These are phyloP conservation scores for Aythya baeri DNA, from an alignment of 2,113 vertebrate species.

Conservation along the genomic window DNA sequence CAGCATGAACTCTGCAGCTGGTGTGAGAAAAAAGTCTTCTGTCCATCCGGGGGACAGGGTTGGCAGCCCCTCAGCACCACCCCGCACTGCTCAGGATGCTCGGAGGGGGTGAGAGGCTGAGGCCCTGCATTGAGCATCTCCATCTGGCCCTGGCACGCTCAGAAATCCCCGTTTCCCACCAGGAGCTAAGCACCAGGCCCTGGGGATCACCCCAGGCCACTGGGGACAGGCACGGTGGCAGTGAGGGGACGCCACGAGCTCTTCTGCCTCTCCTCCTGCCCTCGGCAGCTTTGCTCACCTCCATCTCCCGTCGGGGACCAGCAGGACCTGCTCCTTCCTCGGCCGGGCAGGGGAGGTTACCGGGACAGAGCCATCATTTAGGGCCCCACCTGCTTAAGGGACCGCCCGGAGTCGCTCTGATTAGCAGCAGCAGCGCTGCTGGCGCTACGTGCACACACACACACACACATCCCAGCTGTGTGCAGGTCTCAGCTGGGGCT, in stretches of 20 bases:
- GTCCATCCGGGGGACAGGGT: rapidly evolving
- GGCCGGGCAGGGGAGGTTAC: rapidly evolving
- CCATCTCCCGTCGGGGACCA: rapidly evolving
- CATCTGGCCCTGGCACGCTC: not conserved
- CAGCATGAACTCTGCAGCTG: not conserved
- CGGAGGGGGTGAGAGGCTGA: not conserved
- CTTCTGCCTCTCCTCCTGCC: not conserved
- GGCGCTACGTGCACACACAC: not conserved
- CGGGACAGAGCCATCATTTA: not conserved
- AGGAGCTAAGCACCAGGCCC: no score
- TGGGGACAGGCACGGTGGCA: not conserved
- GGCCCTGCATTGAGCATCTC: not conserved
- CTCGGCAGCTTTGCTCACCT: not conserved
- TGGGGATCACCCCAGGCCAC: rapidly evolving
- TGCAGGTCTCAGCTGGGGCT: not conserved
- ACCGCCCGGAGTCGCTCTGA: rapidly evolving
- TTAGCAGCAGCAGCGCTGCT: not conserved
- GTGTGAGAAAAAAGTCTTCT: not conserved
- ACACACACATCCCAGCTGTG: not conserved
- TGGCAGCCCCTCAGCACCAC: not conserved
- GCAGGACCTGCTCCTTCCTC: not conserved
- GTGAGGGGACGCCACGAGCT: not conserved
- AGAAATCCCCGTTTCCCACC: not conserved
- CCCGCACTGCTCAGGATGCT: not conserved
- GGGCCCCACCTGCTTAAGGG: no score